A percentile compares a stretch with the other conserved stretches of the same genome.
These are phyloP conservation scores for Oreohelix idahoensis DNA, from an alignment of 1,140 invertebrate species.

Conservation along the genomic window DNA sequence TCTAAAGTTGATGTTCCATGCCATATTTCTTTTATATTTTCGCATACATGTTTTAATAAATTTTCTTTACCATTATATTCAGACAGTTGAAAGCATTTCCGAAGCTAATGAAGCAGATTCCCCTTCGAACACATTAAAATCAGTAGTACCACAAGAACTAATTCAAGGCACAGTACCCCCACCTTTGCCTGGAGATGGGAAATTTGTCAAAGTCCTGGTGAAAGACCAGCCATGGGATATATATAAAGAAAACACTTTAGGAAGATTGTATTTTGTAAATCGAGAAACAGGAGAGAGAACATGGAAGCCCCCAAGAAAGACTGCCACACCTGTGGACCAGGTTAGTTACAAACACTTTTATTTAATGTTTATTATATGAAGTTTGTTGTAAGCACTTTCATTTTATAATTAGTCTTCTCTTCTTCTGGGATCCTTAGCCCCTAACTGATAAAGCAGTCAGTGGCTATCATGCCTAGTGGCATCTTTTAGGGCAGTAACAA, in stretches of 20 bases:
- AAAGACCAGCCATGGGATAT: conserved; percentile 56
- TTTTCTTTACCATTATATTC: no score
- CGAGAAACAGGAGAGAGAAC: conserved; percentile 54
- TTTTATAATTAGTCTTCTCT: no score
- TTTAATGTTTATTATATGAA: neutral
- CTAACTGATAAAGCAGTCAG: no score
- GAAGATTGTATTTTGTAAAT: conserved; percentile 54
- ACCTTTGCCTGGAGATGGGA: conserved; percentile 47
- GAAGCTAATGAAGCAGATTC: neutral
- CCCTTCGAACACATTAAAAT: neutral
- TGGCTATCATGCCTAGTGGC: no score
- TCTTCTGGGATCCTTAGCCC: no score
- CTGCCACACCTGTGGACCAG: conserved; percentile 16
- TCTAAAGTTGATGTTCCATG: no score
- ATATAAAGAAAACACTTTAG: conserved; percentile 52
- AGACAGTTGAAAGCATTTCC: neutral
- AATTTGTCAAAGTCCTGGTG: conserved; percentile 45
- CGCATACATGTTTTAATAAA: neutral
- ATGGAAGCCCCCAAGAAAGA: conserved; percentile 58
- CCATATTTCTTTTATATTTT: neutral
- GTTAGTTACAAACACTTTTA: neutral
- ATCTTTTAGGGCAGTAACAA: no score
- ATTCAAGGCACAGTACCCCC: conserved; percentile 36
- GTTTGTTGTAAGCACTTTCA: no score
- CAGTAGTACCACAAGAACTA: conserved; percentile 18